Evolutionary conservation across 2,797 vertebrate species (phyloP).

Genomic region (Takifugu rubripes): DNA sequence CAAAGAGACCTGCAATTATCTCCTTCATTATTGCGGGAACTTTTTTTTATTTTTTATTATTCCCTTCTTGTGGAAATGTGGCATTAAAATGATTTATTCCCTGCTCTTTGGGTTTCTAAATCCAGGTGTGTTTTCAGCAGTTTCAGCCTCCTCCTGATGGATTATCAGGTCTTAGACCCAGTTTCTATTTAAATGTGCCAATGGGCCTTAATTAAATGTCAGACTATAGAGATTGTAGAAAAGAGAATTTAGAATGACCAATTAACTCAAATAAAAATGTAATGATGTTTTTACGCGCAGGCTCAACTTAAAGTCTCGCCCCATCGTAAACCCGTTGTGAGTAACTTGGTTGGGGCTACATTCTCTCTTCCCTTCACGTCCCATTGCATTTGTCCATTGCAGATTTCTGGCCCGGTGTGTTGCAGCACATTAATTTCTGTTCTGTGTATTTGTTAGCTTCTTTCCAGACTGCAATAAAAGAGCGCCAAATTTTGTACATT

Average conservation of each 20-base stretch:
- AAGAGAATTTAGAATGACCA: not conserved
- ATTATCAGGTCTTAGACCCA: constrained; percentile 19
- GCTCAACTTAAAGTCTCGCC: too few species aligned
- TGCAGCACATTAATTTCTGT: too few species aligned
- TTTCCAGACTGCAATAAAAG: too few species aligned
- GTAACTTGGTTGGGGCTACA: too few species aligned
- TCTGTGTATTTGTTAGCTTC: too few species aligned
- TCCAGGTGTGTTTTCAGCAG: constrained; percentile 3
- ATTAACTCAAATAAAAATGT: too few species aligned
- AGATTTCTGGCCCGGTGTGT: too few species aligned
- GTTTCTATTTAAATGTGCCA: constrained; percentile 4
- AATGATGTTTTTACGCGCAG: too few species aligned
- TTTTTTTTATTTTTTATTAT: constrained; percentile 11
- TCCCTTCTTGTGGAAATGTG: constrained; percentile 11
- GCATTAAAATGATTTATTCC: constrained; percentile 39
- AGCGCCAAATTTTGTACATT: too few species aligned
- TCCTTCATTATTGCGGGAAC: constrained; percentile 42
- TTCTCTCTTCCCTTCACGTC: too few species aligned
- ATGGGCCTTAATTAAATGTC: constrained; percentile 9
- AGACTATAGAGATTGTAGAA: not conserved
- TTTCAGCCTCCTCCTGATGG: constrained; percentile 8
- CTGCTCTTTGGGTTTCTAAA: constrained; percentile 33
- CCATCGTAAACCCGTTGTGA: too few species aligned
- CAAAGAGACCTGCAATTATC: constrained; percentile 55
- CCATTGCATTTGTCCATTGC: too few species aligned